Evolutionary conservation across 1,140 invertebrate genomes (phyloP).

Genomic region (Drosophila athabasca): DNA sequence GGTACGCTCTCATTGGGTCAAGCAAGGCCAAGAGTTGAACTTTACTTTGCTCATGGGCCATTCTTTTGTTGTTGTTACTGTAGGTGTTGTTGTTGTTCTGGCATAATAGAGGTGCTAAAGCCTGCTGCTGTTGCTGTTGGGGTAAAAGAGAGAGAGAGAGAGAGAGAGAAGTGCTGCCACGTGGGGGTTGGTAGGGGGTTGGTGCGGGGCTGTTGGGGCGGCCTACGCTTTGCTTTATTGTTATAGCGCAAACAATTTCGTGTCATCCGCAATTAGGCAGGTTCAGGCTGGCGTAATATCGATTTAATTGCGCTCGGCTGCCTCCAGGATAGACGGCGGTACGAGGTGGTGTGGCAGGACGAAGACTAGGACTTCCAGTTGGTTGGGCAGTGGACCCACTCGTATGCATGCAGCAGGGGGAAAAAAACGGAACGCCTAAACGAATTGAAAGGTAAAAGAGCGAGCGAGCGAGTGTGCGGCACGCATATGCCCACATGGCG

Average conservation of each 20-base stretch:
- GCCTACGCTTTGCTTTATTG: conserved; percentile 53
- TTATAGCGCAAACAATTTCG: conserved; percentile 67
- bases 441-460: conserved; percentile 6
- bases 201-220: neutral
- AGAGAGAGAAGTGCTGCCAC: too few relatives aligned
- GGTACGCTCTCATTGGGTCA: too few relatives aligned
- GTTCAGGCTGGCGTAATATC: conserved; percentile 33
- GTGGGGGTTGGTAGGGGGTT: neutral
- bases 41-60: too few relatives aligned
- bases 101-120: too few relatives aligned
- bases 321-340: neutral
- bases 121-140: neutral
- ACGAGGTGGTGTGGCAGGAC: too few relatives aligned
- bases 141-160: too few relatives aligned
- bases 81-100: too few relatives aligned
- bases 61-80: too few relatives aligned
- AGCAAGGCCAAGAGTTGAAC: too few relatives aligned
- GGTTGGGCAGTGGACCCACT: too few relatives aligned
- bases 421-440: neutral
- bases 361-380: too few relatives aligned
- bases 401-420: too few relatives aligned
- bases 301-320: conserved; percentile 26
- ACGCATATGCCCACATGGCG: neutral
- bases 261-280: conserved; percentile 70
- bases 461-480: conserved; percentile 1